phyloP scores from a whole-genome alignment of 2,113 vertebrate genomes.

The Myrmecobius fasciatus region DNA sequence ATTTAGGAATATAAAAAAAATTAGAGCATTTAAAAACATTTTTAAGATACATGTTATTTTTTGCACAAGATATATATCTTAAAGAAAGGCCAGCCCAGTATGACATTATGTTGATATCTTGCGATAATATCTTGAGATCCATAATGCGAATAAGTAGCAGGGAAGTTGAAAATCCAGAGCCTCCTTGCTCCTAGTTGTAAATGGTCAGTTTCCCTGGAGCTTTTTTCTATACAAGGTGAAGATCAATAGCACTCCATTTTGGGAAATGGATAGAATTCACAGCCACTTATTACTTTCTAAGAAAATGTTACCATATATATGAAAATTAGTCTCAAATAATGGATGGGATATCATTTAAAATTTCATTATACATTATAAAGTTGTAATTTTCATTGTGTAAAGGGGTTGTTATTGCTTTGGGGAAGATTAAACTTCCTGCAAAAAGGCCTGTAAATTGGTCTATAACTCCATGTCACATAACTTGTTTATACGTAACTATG shows the following conservation, averaged over 20 bases:
- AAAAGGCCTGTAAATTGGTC: neutral
- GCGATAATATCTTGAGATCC: neutral
- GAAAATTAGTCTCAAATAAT: slow-evolving; percentile 1
- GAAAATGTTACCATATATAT: slow-evolving; percentile 7
- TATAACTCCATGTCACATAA: slow-evolving; percentile 7
- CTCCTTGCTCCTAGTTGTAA: neutral
- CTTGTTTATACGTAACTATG: neutral
- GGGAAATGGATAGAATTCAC: neutral
- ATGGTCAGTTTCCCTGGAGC: neutral
- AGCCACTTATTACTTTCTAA: neutral
- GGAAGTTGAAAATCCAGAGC: neutral
- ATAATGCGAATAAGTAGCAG: neutral
- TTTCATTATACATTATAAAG: slow-evolving; percentile 2
- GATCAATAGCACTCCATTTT: neutral
- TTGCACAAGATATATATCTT: neutral
- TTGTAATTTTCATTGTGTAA: slow-evolving; percentile 7
- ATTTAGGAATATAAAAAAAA: neutral
- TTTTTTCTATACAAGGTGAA: neutral
- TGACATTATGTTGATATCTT: neutral
- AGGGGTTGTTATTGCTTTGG: neutral
- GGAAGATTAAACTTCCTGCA: slow-evolving; percentile 6
- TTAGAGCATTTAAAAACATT: neutral
- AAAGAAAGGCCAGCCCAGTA: neutral
- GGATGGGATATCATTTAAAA: neutral
- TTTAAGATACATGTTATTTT: neutral